phyloP scores from a whole-genome alignment of 2,888 invertebrate genomes.

The Leptarthrus brevirostris region DNA sequence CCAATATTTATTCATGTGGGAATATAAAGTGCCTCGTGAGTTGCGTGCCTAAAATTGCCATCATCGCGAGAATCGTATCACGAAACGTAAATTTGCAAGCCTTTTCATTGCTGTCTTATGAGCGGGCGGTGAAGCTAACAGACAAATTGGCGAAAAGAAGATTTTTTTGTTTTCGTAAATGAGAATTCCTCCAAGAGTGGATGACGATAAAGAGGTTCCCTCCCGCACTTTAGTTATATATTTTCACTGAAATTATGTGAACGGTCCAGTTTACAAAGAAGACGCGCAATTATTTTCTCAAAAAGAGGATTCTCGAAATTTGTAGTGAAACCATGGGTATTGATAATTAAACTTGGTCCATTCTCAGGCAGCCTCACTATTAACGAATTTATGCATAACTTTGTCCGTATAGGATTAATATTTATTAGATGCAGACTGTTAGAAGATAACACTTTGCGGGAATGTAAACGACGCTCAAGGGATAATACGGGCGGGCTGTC shows the following conservation, averaged over 20 bases:
- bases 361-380: not conserved
- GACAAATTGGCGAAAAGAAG: conserved; percentile 53
- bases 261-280: not conserved
- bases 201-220: conserved; percentile 9
- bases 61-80: conserved; percentile 55
- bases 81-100: conserved; percentile 53
- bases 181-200: conserved; percentile 7
- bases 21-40: conserved; percentile 44
- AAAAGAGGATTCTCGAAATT: not conserved
- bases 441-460: not conserved
- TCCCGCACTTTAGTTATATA: conserved; percentile 19
- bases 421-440: not conserved
- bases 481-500: not conserved
- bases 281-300: conserved; percentile 8
- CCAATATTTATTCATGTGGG: conserved; percentile 44
- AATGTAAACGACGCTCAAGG: not conserved
- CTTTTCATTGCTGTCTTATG: conserved; percentile 46
- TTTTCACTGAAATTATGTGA: conserved; percentile 8
- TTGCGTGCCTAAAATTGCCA: conserved; percentile 55
- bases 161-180: conserved; percentile 3
- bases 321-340: not conserved
- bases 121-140: conserved; percentile 52
- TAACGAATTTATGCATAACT: not conserved
- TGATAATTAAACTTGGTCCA: not conserved
- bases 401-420: not conserved